Conservation (phyloP, 1,140 invertebrate genomes). For the Magallana gigas region DNA sequence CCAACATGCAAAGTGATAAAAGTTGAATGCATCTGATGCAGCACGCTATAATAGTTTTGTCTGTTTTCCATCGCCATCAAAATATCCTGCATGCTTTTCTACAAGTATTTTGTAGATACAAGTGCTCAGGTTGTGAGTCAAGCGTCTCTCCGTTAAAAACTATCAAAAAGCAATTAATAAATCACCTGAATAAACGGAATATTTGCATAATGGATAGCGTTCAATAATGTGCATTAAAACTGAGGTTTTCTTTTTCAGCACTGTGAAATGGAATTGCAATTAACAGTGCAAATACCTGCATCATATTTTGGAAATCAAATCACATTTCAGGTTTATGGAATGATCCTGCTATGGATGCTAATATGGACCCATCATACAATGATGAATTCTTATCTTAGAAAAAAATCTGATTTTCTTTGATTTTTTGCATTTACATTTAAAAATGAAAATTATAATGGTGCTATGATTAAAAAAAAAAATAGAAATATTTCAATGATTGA, state of each 20-base stretch:
- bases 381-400: background rate
- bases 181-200: background rate
- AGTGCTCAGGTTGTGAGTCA: slow-evolving; percentile 11
- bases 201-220: slow-evolving; percentile 21
- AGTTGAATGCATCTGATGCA: slow-evolving; percentile 20
- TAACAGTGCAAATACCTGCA: background rate
- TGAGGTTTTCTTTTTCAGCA: background rate
- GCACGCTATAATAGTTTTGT: background rate
- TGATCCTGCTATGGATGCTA: slow-evolving; percentile 1
- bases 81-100: slow-evolving; percentile 15
- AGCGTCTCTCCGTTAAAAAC: background rate
- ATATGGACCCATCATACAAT: slow-evolving; percentile 33
- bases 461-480: background rate
- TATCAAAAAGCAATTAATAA: slow-evolving; percentile 14
- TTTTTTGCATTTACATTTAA: background rate
- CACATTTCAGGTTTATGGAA: background rate
- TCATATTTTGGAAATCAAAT: background rate
- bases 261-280: background rate
- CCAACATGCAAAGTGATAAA: slow-evolving; percentile 22
- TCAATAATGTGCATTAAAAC: background rate
- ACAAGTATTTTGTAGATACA: slow-evolving; percentile 10
- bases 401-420: background rate
- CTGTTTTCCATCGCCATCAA: slow-evolving; percentile 21
- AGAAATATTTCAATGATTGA: background rate
- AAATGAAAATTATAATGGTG: background rate